Conservation (phyloP, 2,888 invertebrate genomes). For the Cerastis leucographa region DNA sequence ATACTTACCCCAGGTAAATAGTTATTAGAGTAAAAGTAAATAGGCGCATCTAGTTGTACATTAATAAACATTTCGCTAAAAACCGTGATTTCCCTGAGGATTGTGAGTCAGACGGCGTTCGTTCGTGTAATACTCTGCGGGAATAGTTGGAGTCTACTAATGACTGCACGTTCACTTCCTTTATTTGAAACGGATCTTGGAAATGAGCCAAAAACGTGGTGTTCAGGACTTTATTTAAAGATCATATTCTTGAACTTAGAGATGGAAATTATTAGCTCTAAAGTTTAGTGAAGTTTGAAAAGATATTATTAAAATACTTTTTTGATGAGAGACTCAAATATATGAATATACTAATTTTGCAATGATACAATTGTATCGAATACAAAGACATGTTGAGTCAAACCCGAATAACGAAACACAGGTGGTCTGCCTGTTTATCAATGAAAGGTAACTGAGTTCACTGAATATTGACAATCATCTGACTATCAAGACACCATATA, state of each 20-base stretch:
- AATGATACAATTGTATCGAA: not conserved
- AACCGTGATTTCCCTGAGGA: slow-evolving; percentile 56
- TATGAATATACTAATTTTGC: no score
- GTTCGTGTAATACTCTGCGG: slow-evolving; percentile 22
- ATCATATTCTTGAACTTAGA: not conserved
- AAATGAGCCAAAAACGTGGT: slow-evolving; percentile 38
- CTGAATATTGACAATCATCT: not conserved
- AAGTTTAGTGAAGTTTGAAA: slow-evolving; percentile 14
- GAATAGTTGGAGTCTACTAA: slow-evolving; percentile 46
- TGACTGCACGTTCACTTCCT: slow-evolving; percentile 50
- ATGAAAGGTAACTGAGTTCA: no score
- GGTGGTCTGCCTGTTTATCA: no score
- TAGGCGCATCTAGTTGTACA: slow-evolving; percentile 8
- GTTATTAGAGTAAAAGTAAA: slow-evolving; percentile 3
- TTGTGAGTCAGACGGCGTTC: slow-evolving; percentile 36
- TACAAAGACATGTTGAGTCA: not conserved
- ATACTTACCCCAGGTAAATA: not conserved
- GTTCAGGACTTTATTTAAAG: slow-evolving; percentile 15
- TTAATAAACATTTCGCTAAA: slow-evolving; percentile 54
- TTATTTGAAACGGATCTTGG: slow-evolving; percentile 51
- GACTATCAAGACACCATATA: slow-evolving; percentile 4
- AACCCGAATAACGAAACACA: not conserved
- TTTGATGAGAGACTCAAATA: not conserved
- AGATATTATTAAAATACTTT: not conserved
- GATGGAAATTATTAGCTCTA: slow-evolving; percentile 8